Percentiles rank a stretch among this genome's conserved stretches.
Evolutionary conservation across 2,113 vertebrate species (phyloP).

Genomic region (Motacilla alba): DNA sequence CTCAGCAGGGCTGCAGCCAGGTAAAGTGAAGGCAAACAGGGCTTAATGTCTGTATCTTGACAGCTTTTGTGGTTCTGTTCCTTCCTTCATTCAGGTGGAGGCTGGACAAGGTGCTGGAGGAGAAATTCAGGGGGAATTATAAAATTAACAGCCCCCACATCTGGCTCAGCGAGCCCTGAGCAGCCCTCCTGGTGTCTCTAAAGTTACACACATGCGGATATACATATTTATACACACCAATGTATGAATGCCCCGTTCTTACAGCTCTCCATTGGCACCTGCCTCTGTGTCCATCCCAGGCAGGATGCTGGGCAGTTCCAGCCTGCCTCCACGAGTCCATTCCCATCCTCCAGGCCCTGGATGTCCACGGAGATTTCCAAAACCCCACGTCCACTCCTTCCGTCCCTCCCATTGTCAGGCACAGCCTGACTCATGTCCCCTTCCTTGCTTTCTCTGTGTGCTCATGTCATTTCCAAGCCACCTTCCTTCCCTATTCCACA

Average conservation of each 20-base stretch:
- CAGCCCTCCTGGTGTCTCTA: not conserved
- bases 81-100: not conserved
- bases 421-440: slow-evolving; percentile 24
- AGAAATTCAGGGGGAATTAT: not conserved
- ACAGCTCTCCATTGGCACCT: not conserved
- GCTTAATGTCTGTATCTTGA: accelerated
- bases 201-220: not conserved
- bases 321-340: not conserved
- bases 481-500: slow-evolving; percentile 33
- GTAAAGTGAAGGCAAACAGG: not conserved
- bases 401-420: not conserved
- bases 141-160: not conserved
- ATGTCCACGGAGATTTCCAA: not conserved
- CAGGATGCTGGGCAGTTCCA: not conserved
- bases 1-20: not conserved
- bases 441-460: slow-evolving; percentile 22
- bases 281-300: not conserved
- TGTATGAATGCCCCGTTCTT: not conserved
- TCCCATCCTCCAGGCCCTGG: not conserved
- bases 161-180: not conserved
- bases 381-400: not conserved
- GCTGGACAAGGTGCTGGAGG: not conserved
- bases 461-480: not conserved
- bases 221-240: accelerated
- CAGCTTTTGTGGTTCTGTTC: not conserved